Evolutionary conservation across 1,140 invertebrate species (phyloP), one percentile per base, ranked within the genome.

Genomic region (Solen grandis): DNA sequence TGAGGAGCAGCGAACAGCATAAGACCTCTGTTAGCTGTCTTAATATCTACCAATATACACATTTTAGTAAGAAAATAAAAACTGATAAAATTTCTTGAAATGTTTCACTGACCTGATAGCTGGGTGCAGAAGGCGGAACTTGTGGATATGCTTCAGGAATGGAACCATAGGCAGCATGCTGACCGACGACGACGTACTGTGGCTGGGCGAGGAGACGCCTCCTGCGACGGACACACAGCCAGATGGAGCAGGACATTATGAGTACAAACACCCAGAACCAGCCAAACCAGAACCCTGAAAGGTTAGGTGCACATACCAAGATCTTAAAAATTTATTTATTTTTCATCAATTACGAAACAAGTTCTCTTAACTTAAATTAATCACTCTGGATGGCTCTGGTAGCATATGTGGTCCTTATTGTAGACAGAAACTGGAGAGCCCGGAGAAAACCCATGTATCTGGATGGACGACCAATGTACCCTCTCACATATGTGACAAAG

Each of bases 221-320:
- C 29, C 72, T 35, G 8, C 72, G 57, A n/a, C 72, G 35, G 1
- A 75, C 25, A 75, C 72, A 75, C 4, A 75, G 25, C 62, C 72
- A 75, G 72, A 75, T 63, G 0, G 41, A 25, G 29, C 68, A 70
- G 0, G 68, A 54, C 4, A 75, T 22, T 27, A 60, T 63, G n/a
- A 63, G 33, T 1, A 75, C 36, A 29, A 75, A 25, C 27, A 62
- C 59, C 57, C 57, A 59, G 19, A 75, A 75, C 72, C 72, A 75
- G 2, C 38, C 52, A 27, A 52, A 63, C 72, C 72, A 75, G 36
- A 75, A 62, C 72, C 72, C 72, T 75, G 41, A 46, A 75, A 74
- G 22, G n/a, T n/a, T n/a, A n/a, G n/a, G n/a, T n/a, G n/a, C n/a
- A n/a, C n/a, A n/a, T n/a, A n/a, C n/a, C n/a, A n/a, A n/a, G n/a